phyloP scores from a whole-genome alignment of 30 jellyfish, hydroid and myxozoan species.

The Aurelia coerulea region DNA sequence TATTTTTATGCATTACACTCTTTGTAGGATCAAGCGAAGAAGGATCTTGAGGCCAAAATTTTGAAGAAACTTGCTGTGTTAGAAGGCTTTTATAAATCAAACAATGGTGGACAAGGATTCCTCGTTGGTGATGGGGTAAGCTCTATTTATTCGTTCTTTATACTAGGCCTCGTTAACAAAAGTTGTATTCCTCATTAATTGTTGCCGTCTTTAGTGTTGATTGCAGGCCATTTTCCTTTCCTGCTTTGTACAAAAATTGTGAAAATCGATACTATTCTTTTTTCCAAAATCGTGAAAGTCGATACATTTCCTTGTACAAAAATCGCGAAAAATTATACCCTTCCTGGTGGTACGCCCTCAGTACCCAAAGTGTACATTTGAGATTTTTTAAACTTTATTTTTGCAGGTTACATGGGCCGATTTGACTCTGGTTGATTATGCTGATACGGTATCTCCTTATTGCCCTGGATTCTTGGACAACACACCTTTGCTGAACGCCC shows the following conservation, averaged over 20 bases:
- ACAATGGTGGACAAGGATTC: constrained; percentile 51
- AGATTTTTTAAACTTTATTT: not conserved
- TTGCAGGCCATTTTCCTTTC: too few relatives aligned
- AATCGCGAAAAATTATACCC: too few relatives aligned
- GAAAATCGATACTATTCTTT: too few relatives aligned
- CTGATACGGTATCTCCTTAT: not conserved
- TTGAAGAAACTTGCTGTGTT: constrained; percentile 23
- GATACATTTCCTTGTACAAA: too few relatives aligned
- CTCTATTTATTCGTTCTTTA: not conserved
- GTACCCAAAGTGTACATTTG: not conserved
- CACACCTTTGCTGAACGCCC: constrained; percentile 54
- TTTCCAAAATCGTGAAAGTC: too few relatives aligned
- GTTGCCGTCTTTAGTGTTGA: too few relatives aligned
- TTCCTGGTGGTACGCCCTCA: too few relatives aligned
- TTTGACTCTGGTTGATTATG: constrained; percentile 21
- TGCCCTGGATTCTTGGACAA: constrained; percentile 34
- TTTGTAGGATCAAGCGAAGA: constrained; percentile 22
- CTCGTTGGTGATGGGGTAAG: constrained; percentile 67
- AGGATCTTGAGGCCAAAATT: constrained; percentile 31
- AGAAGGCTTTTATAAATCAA: constrained; percentile 45
- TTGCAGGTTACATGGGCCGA: constrained; percentile 73
- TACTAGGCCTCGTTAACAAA: too few relatives aligned
- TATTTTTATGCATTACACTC: too few relatives aligned
- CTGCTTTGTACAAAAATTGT: too few relatives aligned
- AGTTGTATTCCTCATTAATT: too few relatives aligned